Evolutionary conservation across 2,888 invertebrate genomes (phyloP), one percentile per base, ranked within the genome.

Genomic region (Morpho achilles): DNA sequence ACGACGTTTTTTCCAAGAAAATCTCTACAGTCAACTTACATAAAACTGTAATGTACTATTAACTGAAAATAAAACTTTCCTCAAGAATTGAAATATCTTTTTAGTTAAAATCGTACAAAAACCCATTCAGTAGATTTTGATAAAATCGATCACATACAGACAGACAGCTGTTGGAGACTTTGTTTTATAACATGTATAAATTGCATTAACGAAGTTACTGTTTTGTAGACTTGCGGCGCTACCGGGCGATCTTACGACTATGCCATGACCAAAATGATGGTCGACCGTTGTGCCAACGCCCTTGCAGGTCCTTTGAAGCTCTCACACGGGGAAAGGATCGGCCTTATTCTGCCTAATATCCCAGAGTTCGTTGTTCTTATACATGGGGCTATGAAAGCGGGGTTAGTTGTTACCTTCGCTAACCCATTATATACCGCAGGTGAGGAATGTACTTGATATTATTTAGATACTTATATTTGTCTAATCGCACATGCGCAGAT

Each of bases 391-490:
- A 86, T 94, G 74, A 88, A 91, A 63, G 94, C 94, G 1, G 94
- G 94, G 0, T 78, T 94, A 1, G 87, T 92, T 2, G 93, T 94
- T 9, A 94, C 94, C 0, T 94, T 94, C 69, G 94, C 93, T 3
- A 95, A 94, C 74, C 94, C 94, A 0, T 79, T 94, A 45, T 94
- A 94, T 73, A 95, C 94, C 8, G 89, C 92, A 74, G 93, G 94
- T 93, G 23, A 50, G 56, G 7, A 1, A 32, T 32, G 5, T 32
- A 5, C 32, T 23, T 23, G 23, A 23, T 23, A 23, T 23, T n/a
- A n/a, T n/a, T n/a, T n/a, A n/a, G n/a, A n/a, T n/a, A n/a, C 32
- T 32, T 32, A 5, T 32, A 3, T 5, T 32, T 32, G 3, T 32
- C 32, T 32, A 32, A 32, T 32, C 32, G 3, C 32, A 32, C 32